phyloP scores from a whole-genome alignment of 2,113 vertebrate species.

The Hoplias malabaricus region DNA sequence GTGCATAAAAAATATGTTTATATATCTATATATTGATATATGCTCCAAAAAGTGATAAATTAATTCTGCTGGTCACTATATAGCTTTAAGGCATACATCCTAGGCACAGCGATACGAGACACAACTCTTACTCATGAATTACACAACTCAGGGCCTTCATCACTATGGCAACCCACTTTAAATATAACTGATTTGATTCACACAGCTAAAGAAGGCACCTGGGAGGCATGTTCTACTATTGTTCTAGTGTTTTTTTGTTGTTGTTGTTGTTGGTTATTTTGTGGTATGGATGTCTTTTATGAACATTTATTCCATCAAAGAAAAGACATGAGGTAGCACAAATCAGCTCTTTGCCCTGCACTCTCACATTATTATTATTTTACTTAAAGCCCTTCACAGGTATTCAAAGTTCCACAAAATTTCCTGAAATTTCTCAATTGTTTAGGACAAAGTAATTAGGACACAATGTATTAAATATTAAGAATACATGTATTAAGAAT shows the following conservation, averaged over 20 bases:
- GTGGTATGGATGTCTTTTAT: not conserved
- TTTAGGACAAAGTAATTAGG: too few species aligned
- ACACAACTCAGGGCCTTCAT: slow-evolving; percentile 10
- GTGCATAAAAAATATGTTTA: too few species aligned
- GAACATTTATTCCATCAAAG: not conserved
- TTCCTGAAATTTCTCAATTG: too few species aligned
- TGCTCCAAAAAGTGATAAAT: not conserved
- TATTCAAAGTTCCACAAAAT: too few species aligned
- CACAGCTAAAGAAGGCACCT: not conserved
- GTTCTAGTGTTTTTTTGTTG: too few species aligned
- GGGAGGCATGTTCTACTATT: not conserved
- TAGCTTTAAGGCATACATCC: not conserved
- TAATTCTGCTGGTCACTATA: not conserved
- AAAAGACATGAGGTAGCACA: too few species aligned
- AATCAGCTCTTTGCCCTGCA: not conserved
- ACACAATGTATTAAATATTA: too few species aligned
- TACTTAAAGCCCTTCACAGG: too few species aligned
- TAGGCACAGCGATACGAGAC: not conserved
- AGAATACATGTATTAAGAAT: too few species aligned
- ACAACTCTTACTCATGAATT: slow-evolving; percentile 12
- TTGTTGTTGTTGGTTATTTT: too few species aligned
- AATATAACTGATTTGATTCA: slow-evolving; percentile 1
- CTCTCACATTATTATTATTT: not conserved
- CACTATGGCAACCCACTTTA: slow-evolving; percentile 11
- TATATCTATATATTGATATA: not conserved